These are phyloP conservation scores for Brachypteracias leptosomus DNA, from an alignment of 2,113 vertebrate species.

Conservation along the genomic window DNA sequence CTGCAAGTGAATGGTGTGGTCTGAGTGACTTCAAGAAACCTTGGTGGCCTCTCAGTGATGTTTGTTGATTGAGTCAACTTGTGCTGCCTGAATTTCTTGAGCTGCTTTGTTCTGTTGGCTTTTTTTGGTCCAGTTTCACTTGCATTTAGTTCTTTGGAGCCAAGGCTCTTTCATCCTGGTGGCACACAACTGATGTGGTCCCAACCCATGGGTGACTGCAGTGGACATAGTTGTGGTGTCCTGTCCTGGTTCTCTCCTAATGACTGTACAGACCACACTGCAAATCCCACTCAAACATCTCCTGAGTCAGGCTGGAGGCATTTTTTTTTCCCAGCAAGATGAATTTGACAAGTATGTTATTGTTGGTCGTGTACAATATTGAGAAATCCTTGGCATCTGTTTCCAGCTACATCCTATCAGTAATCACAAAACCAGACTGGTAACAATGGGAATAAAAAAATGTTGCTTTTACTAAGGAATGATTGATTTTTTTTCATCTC, in stretches of 20 bases:
- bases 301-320: neutral
- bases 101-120: neutral
- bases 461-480: neutral
- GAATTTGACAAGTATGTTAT: slow-evolving; percentile 32
- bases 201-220: neutral
- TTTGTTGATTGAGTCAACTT: neutral
- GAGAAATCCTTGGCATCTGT: slow-evolving; percentile 3
- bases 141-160: neutral
- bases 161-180: neutral
- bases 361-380: neutral
- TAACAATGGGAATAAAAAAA: slow-evolving; percentile 46
- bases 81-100: neutral
- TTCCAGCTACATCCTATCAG: slow-evolving; percentile 28
- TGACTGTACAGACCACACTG: neutral
- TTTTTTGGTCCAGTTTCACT: neutral
- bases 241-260: neutral
- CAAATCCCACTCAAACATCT: neutral
- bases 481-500: slow-evolving; percentile 33
- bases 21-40: neutral
- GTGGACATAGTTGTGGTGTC: neutral
- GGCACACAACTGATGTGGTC: accelerated
- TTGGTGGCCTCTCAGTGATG: accelerated
- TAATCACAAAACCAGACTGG: slow-evolving; percentile 19
- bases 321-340: neutral
- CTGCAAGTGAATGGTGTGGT: accelerated